Conservation (phyloP, 2,888 invertebrate species). For the Graphium colonna region DNA sequence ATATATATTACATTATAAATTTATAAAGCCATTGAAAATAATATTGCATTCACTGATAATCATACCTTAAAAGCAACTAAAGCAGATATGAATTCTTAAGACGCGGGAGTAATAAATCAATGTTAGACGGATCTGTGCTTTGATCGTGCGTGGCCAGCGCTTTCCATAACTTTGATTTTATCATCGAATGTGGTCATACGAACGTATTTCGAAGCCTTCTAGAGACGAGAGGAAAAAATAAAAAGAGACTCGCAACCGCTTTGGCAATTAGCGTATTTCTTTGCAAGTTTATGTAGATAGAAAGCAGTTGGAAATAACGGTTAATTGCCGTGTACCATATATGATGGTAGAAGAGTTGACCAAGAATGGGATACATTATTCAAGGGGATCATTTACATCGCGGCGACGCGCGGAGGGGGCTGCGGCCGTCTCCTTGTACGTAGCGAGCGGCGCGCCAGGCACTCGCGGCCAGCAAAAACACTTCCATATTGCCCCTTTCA, state of each 20-base stretch:
- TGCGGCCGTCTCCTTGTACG: conserved; percentile 70
- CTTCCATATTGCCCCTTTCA: conserved; percentile 61
- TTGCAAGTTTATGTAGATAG: conserved; percentile 48
- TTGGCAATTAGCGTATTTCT: conserved; percentile 39
- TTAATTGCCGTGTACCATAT: conserved; percentile 68
- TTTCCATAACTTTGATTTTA: conserved; percentile 21
- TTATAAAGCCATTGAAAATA: background rate
- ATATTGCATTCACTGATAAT: background rate
- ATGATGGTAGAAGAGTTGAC: conserved; percentile 61
- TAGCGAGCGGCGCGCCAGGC: conserved; percentile 57
- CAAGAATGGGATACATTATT: conserved; percentile 76
- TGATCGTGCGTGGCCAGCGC: background rate
- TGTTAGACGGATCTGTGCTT: conserved; percentile 10
- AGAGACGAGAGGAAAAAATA: conserved; percentile 17
- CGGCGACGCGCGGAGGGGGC: conserved; percentile 60
- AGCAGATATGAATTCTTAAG: conserved; percentile 11
- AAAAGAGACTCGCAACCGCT: conserved; percentile 25
- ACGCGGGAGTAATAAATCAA: conserved; percentile 18
- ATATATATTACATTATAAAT: background rate
- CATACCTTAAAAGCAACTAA: conserved; percentile 10
- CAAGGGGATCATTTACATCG: conserved; percentile 78
- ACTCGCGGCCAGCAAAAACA: conserved; percentile 61
- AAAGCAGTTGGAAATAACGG: conserved; percentile 69
- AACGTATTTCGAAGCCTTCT: conserved; percentile 20
- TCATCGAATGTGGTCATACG: conserved; percentile 11